Evolutionary conservation across 2,888 invertebrate species (phyloP).

Genomic region (Zygogramma bicolorata): DNA sequence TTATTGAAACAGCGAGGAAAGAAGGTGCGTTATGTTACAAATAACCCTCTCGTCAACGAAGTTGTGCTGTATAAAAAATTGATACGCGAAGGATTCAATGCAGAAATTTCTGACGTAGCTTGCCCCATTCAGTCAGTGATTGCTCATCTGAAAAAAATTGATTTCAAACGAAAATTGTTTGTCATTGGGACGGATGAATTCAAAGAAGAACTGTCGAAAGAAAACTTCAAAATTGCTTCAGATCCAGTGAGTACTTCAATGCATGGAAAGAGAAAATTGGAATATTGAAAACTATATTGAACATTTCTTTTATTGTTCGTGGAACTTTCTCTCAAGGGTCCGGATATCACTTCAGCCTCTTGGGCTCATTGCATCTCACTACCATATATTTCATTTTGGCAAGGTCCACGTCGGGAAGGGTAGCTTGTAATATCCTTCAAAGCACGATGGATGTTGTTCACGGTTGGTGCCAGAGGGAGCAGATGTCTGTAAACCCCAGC

Average conservation of each 20-base stretch:
- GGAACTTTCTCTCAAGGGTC: no score
- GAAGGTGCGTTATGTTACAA: slow-evolving; percentile 56
- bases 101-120: slow-evolving; percentile 66
- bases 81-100: slow-evolving; percentile 41
- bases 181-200: slow-evolving; percentile 67
- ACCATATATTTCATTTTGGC: no score
- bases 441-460: no score
- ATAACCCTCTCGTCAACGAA: slow-evolving; percentile 38
- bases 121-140: slow-evolving; percentile 69
- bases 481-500: no score
- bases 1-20: slow-evolving; percentile 69
- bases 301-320: no score
- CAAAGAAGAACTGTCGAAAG: slow-evolving; percentile 61
- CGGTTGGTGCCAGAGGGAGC: no score
- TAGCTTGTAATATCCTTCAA: no score
- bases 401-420: no score
- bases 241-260: slow-evolving; percentile 26
- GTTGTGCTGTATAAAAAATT: slow-evolving; percentile 29
- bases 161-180: slow-evolving; percentile 69
- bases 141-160: slow-evolving; percentile 69
- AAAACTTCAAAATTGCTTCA: slow-evolving; percentile 61
- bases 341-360: no score
- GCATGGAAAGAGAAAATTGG: no score
- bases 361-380: no score
- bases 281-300: no score